Percentiles rank a stretch among this genome's conserved stretches.
These are phyloP conservation scores for Rhinolophus ferrumequinum DNA, from an alignment of 2,113 vertebrate genomes.

Conservation along the genomic window DNA sequence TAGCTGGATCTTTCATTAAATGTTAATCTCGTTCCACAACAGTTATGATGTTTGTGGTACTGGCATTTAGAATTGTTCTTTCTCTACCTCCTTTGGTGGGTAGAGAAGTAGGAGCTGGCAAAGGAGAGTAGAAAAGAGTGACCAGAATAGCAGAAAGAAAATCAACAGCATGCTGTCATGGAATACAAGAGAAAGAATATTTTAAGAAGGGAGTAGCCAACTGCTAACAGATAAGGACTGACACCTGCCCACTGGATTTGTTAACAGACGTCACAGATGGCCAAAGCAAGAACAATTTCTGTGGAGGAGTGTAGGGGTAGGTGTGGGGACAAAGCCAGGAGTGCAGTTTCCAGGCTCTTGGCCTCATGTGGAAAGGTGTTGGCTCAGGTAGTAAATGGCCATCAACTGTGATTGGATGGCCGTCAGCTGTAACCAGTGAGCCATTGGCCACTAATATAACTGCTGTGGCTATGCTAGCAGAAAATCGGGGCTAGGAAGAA, in stretches of 20 bases:
- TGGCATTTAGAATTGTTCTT: neutral
- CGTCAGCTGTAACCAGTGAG: no score
- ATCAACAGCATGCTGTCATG: rapidly evolving
- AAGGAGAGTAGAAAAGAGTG: rapidly evolving
- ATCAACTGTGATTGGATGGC: no score
- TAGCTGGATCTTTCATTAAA: neutral
- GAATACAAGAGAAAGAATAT: neutral
- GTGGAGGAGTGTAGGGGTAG: neutral
- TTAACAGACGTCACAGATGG: no score
- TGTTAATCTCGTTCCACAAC: neutral
- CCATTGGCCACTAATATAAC: no score
- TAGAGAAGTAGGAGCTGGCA: neutral
- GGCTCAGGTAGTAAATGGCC: no score
- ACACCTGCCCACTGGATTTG: neutral
- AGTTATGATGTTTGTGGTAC: neutral
- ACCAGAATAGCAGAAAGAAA: neutral
- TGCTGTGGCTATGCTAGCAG: no score
- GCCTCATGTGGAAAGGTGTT: no score
- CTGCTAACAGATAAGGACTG: no score
- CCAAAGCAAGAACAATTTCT: neutral
- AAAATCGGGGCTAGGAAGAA: no score
- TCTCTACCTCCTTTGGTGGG: neutral
- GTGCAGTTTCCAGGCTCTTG: no score
- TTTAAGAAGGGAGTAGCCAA: neutral
- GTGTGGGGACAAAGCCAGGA: no score